A percentile compares a stretch with the other conserved stretches of the same genome.
Evolutionary conservation across 2,797 vertebrate species (phyloP).

Genomic region (Hippoglossus hippoglossus): DNA sequence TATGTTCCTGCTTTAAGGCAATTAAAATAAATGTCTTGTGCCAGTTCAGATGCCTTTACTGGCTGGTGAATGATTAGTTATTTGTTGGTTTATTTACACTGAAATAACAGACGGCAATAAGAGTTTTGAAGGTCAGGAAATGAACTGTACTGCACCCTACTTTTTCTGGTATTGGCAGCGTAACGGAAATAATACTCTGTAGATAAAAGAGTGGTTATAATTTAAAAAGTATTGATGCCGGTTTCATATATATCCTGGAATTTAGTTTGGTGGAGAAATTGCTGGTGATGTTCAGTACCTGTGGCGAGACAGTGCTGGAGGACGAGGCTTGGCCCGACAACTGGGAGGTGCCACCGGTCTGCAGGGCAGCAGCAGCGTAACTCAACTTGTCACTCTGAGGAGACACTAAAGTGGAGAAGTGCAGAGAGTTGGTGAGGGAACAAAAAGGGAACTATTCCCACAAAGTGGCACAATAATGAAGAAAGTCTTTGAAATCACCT

Average conservation of each 20-base stretch:
- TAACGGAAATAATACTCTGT: neutral
- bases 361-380: constrained; percentile 88
- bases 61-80: too few relatives aligned
- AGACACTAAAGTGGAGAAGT: constrained; percentile 64
- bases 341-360: constrained; percentile 73
- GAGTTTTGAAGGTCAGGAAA: neutral
- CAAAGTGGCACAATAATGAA: constrained; percentile 17
- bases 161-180: neutral
- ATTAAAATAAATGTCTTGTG: too few relatives aligned
- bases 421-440: constrained; percentile 3
- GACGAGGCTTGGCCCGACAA: constrained; percentile 54
- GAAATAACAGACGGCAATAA: neutral
- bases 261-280: neutral
- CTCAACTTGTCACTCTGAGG: constrained; percentile 84
- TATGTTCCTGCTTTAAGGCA: too few relatives aligned
- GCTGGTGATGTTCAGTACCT: constrained; percentile 75
- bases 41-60: too few relatives aligned
- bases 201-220: neutral
- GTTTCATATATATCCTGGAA: neutral
- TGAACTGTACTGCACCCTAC: neutral
- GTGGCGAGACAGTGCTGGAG: constrained; percentile 71
- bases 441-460: neutral
- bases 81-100: neutral
- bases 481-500: constrained; percentile 33
- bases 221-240: neutral